A percentile compares a stretch with the other conserved stretches of the same genome.
Evolutionary conservation across 2,797 vertebrate species (phyloP).

Genomic region (Eurystomus glaucurus): DNA sequence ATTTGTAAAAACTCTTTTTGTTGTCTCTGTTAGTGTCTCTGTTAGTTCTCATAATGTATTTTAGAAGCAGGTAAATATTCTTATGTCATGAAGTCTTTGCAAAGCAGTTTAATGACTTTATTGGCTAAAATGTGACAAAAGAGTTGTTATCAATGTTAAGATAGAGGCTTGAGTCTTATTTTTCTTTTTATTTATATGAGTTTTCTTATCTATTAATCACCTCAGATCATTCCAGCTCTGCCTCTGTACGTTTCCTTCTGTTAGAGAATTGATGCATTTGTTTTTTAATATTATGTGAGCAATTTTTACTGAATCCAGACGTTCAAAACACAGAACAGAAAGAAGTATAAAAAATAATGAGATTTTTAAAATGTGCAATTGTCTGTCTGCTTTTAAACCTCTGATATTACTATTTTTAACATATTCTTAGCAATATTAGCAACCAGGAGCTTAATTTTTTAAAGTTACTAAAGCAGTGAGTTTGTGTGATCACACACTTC

Average conservation of each 20-base stretch:
- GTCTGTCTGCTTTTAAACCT: not conserved
- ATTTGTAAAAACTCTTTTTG: too few relatives aligned
- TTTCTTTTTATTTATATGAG: not conserved
- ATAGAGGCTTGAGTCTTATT: not conserved
- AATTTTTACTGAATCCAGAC: not conserved
- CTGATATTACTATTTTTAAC: not conserved
- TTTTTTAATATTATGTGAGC: accelerated
- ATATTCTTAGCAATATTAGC: not conserved
- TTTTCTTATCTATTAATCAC: not conserved
- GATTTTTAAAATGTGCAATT: not conserved
- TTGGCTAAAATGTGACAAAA: not conserved
- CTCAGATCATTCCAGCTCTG: not conserved
- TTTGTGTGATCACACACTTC: not conserved
- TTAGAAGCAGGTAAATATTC: not conserved
- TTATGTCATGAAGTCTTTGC: not conserved
- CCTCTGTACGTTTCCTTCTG: not conserved
- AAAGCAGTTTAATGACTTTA: not conserved
- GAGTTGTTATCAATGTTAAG: not conserved
- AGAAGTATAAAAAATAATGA: not conserved
- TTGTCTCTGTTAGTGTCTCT: too few relatives aligned
- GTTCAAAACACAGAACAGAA: not conserved
- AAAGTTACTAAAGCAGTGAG: not conserved
- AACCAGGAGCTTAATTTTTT: not conserved
- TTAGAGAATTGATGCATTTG: not conserved
- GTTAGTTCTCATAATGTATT: not conserved